Base-by-base conservation (phyloP, 2,888 invertebrate species). In the Pteria penguin region DNA sequence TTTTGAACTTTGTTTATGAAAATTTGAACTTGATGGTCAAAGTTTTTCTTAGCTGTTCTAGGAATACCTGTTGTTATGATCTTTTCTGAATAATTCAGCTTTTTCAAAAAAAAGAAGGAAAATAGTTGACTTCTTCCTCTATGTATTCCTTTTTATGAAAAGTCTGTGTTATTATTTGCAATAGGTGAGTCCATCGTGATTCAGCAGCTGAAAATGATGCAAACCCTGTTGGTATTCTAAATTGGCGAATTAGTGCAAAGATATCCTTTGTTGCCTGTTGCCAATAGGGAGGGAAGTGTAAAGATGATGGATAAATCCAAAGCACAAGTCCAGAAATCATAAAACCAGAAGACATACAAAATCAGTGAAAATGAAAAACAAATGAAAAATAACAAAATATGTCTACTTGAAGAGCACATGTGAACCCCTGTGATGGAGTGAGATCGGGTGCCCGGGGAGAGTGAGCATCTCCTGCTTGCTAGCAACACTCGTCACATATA, bases 241-340 rank as follows among this genome's bases (percentile, higher is more conserved):
- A 60, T 14, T 54, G 60, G n/a, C 81, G 33, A n/a, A 79, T 75
- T 62, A 80, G 22, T 5, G 78, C 78, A 65, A 78, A 80, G 1
- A 79, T 11, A 22, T 80, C 71, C 63, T 76, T 80, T 14, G 70
- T 78, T n/a, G 24, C 62, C 57, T 67, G 31, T 29, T 80, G 69
- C 57, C 68, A 80, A 58, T 80, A 80, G 55, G 79, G 67, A 14
- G 81, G 81, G 22, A 76, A n/a, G n/a, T n/a, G n/a, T n/a, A n/a
- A n/a, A n/a, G n/a, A n/a, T n/a, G n/a, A n/a, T n/a, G n/a, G n/a
- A n/a, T n/a, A n/a, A n/a, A n/a, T n/a, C n/a, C n/a, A n/a, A n/a
- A n/a, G n/a, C n/a, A n/a, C n/a, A n/a, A n/a, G n/a, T n/a, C n/a
- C n/a, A n/a, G n/a, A n/a, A n/a, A n/a, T n/a, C n/a, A n/a, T n/a